These are phyloP conservation scores for Brachionus rotundiformis DNA, from an alignment of 1,140 invertebrate species.

Conservation along the genomic window DNA sequence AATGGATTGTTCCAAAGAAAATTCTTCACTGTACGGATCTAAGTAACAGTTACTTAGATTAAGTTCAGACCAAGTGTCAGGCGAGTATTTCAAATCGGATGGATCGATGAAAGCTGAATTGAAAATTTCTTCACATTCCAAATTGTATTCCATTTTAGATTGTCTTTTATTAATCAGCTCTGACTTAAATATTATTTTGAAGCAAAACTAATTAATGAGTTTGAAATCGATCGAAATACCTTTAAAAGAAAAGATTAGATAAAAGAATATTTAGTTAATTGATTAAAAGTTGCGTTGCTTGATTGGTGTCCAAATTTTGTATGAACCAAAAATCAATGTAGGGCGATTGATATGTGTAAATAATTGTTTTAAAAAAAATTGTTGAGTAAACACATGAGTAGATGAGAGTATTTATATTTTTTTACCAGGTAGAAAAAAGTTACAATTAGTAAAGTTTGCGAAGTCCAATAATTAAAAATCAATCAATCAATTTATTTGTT, in stretches of 20 bases:
- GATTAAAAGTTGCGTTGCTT: not conserved
- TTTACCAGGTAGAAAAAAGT: not conserved
- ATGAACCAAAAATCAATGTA: not conserved
- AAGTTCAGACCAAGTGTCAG: not conserved
- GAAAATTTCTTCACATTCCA: not conserved
- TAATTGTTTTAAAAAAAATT: not conserved
- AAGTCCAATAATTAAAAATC: conserved; percentile 3
- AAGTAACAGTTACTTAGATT: not conserved
- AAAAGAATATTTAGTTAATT: not conserved
- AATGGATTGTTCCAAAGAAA: not conserved
- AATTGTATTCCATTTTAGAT: not conserved
- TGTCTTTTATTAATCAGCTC: too few relatives aligned
- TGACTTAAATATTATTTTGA: not conserved
- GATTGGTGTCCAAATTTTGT: not conserved
- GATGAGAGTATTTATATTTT: not conserved
- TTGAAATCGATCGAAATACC: not conserved
- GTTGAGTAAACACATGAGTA: not conserved
- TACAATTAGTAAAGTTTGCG: not conserved
- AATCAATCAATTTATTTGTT: conserved; percentile 35
- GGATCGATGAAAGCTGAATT: conserved; percentile 28
- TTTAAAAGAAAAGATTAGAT: conserved; percentile 7
- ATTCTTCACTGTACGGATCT: not conserved
- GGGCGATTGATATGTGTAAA: not conserved
- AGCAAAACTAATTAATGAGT: conserved; percentile 20
- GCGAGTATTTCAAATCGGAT: not conserved